phyloP scores from a whole-genome alignment of 2,113 vertebrate genomes.

The Nerophis lumbriciformis region DNA sequence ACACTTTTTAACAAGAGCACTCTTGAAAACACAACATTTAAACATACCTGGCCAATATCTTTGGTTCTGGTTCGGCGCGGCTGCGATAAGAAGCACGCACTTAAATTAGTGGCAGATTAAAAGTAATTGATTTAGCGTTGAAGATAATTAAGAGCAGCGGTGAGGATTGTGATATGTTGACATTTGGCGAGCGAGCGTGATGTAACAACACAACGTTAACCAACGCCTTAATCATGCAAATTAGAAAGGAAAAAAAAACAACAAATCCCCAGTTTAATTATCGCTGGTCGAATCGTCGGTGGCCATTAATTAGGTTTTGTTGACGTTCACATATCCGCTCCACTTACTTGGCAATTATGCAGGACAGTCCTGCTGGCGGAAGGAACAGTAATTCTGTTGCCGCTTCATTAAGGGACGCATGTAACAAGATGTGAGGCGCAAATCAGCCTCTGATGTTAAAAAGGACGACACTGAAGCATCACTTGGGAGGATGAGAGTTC shows the following conservation, averaged over 20 bases:
- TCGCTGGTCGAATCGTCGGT: conserved; percentile 59
- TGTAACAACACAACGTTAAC: conserved; percentile 66
- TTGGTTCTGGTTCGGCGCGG: no score
- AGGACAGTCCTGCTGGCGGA: not conserved
- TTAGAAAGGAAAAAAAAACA: conserved; percentile 56
- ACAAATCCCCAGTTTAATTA: conserved; percentile 61
- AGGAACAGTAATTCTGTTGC: not conserved
- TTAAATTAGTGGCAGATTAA: conserved; percentile 1
- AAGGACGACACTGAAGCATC: not conserved
- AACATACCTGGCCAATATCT: no score
- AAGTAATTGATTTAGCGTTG: conserved; percentile 32
- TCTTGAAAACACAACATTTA: no score
- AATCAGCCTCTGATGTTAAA: not conserved
- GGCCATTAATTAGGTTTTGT: conserved; percentile 70
- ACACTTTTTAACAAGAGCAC: no score
- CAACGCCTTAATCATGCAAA: conserved; percentile 74
- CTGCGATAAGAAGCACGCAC: no score
- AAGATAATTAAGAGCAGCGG: conserved; percentile 72
- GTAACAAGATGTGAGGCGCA: conserved; percentile 1
- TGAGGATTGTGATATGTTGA: conserved; percentile 74
- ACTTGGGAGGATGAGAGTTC: no score
- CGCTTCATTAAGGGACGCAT: not conserved
- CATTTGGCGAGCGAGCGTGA: conserved; percentile 73
- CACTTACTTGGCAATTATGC: conserved; percentile 2
- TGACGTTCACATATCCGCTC: conserved; percentile 44